A percentile compares a stretch with the other conserved stretches of the same genome.
Conservation (phyloP, 2,113 vertebrate genomes). For the Ciconia maguari region DNA sequence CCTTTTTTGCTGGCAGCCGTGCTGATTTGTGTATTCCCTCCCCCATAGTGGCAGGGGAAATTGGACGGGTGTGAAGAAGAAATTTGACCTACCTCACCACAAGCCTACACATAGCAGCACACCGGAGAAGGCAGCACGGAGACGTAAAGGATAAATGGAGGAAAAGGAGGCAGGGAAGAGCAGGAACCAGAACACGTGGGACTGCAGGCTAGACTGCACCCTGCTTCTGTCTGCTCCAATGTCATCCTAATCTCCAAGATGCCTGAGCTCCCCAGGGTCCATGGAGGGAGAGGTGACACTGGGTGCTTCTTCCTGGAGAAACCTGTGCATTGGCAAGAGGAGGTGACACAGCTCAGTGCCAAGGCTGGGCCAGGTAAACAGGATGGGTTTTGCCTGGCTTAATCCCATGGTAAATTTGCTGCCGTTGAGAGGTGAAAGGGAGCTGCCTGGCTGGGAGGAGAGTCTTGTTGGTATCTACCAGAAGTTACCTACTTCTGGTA, state of each 20-base stretch:
- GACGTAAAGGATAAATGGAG: neutral
- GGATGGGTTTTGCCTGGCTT: neutral
- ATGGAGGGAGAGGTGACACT: neutral
- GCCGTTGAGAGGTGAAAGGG: neutral
- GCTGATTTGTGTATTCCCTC: neutral
- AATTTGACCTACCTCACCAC: neutral
- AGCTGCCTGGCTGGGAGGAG: neutral
- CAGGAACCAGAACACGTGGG: neutral
- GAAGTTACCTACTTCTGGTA: neutral
- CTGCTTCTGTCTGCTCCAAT: neutral
- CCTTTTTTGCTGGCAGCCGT: neutral
- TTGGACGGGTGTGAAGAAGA: neutral
- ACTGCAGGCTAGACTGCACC: neutral
- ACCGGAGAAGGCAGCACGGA: neutral
- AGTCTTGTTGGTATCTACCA: neutral
- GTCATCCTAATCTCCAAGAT: neutral
- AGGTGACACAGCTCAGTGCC: neutral
- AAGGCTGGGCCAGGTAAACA: neutral
- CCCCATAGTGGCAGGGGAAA: fast-evolving
- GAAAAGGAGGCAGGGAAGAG: neutral
- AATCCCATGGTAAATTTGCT: neutral
- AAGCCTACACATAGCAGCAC: fast-evolving
- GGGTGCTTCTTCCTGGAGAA: neutral
- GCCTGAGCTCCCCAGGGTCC: neutral
- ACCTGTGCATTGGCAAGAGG: neutral